These are phyloP conservation scores for Diabrotica balteata DNA, from an alignment of 2,888 invertebrate species.

Conservation along the genomic window DNA sequence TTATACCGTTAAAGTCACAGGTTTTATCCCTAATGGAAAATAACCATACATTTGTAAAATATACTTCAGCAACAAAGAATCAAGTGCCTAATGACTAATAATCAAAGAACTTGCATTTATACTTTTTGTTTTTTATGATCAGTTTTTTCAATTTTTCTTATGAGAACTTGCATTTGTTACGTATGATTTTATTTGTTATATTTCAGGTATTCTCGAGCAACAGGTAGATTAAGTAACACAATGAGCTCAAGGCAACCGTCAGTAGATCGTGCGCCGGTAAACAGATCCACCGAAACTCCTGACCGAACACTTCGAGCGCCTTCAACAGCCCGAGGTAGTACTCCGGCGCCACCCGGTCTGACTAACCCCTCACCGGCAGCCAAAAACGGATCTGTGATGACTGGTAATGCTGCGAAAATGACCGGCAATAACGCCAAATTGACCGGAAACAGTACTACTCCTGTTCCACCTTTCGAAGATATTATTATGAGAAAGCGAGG, in stretches of 20 bases:
- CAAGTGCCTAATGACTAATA: no score
- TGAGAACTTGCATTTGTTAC: no score
- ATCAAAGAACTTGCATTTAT: no score
- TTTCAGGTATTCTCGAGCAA: slow-evolving; percentile 73
- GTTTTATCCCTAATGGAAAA: no score
- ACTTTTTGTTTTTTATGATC: no score
- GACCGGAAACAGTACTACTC: slow-evolving; percentile 38
- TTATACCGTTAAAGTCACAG: no score
- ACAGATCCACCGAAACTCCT: slow-evolving; percentile 55
- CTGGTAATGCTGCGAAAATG: slow-evolving; percentile 58
- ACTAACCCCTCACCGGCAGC: slow-evolving; percentile 45
- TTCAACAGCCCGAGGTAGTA: slow-evolving; percentile 64
- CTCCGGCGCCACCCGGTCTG: slow-evolving; percentile 57
- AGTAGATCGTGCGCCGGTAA: slow-evolving; percentile 66
- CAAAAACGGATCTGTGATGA: slow-evolving; percentile 72
- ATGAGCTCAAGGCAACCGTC: slow-evolving; percentile 78
- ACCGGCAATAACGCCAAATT: slow-evolving; percentile 4
- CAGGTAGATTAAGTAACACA: slow-evolving; percentile 66
- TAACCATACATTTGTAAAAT: no score
- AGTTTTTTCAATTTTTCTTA: neutral
- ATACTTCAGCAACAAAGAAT: no score
- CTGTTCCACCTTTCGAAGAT: slow-evolving; percentile 78
- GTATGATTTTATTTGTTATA: neutral
- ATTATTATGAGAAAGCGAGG: slow-evolving; percentile 80
- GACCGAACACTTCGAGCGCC: slow-evolving; percentile 65